phyloP scores from a whole-genome alignment of 2,888 invertebrate species.

The Ptilodon capucinus region DNA sequence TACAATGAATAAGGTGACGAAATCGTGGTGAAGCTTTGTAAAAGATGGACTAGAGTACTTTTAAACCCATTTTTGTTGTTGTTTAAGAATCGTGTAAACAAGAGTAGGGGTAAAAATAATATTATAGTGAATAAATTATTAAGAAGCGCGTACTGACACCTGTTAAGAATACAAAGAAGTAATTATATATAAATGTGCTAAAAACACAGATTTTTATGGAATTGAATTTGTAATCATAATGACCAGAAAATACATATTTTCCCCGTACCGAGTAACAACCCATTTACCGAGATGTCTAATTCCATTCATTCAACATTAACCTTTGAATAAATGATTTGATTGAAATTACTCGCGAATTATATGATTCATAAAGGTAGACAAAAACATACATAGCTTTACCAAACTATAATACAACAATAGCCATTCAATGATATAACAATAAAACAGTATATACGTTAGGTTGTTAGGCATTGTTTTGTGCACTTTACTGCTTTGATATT shows the following conservation, averaged over 20 bases:
- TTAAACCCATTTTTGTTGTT: too few species aligned
- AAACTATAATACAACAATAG: conserved; percentile 1
- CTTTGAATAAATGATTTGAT: conserved; percentile 31
- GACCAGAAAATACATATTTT: too few species aligned
- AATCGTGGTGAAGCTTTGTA: background rate
- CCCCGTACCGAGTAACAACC: too few species aligned
- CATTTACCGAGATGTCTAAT: background rate
- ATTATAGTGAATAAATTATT: too few species aligned
- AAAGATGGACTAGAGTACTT: background rate
- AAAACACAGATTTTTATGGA: too few species aligned
- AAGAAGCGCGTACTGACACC: too few species aligned
- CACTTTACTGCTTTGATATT: background rate
- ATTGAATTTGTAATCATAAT: too few species aligned
- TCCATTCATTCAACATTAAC: conserved; percentile 19
- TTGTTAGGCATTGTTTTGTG: background rate
- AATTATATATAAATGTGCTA: too few species aligned
- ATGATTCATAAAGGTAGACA: conserved; percentile 13
- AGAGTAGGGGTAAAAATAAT: too few species aligned
- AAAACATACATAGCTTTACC: background rate
- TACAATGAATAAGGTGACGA: background rate
- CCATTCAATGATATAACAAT: background rate
- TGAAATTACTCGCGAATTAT: conserved; percentile 13
- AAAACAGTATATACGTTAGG: background rate
- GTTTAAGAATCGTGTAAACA: too few species aligned
- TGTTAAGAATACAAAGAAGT: too few species aligned